These are phyloP conservation scores for Branchellion lobata DNA, from an alignment of 2,888 invertebrate genomes.

Conservation along the genomic window DNA sequence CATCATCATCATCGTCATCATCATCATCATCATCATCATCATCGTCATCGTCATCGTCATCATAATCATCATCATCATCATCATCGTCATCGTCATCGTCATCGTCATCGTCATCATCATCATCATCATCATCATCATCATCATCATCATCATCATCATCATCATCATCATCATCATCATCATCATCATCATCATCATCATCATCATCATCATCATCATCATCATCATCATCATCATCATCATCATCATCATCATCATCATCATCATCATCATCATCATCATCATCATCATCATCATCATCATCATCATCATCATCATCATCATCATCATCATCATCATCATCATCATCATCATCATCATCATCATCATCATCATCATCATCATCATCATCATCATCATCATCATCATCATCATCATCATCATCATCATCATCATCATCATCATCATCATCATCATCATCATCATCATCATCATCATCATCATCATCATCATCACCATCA, in stretches of 20 bases:
- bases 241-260: conserved; percentile 1
- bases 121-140: conserved; percentile 4
- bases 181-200: not conserved
- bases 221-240: not conserved
- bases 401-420: too few species aligned
- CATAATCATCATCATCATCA: too few species aligned
- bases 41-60: too few species aligned
- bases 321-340: too few species aligned
- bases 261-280: not conserved
- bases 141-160: too few species aligned
- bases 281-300: not conserved
- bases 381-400: not conserved
- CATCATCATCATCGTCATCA: not conserved
- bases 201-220: not conserved
- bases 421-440: too few species aligned
- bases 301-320: conserved; percentile 4
- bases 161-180: not conserved
- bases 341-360: not conserved
- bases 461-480: too few species aligned
- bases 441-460: too few species aligned
- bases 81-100: not conserved
- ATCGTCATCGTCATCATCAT: not conserved
- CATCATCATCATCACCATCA: too few species aligned
- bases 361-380: not conserved
- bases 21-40: conserved; percentile 2